These are phyloP conservation scores for Proisotoma minuta DNA, from an alignment of 2,888 invertebrate species.

Conservation along the genomic window DNA sequence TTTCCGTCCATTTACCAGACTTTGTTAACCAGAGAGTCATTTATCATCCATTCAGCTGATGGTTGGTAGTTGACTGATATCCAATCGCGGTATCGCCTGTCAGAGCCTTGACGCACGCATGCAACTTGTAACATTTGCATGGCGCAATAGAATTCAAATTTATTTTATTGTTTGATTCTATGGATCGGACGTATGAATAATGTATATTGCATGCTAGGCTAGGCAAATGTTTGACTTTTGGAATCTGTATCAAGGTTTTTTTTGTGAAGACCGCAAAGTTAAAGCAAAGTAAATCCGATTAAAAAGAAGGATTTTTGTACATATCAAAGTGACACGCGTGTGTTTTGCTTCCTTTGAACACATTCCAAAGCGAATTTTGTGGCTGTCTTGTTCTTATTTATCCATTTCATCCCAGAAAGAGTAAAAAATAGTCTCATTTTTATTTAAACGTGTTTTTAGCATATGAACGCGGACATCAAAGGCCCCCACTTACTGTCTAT, in stretches of 20 bases:
- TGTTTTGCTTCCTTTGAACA: too few species aligned
- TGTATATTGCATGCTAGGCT: not conserved
- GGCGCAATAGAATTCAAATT: not conserved
- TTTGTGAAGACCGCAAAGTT: too few species aligned
- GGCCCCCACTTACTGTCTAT: constrained; percentile 79
- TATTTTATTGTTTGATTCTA: not conserved
- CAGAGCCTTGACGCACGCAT: not conserved
- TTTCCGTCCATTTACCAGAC: too few species aligned
- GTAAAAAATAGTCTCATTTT: too few species aligned
- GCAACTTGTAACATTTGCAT: not conserved
- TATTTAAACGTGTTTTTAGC: constrained; percentile 56
- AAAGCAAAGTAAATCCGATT: too few species aligned
- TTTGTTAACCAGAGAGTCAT: too few species aligned
- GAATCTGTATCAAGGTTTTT: not conserved
- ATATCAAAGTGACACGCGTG: too few species aligned
- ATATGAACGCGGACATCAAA: constrained; percentile 77
- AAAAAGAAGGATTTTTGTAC: too few species aligned
- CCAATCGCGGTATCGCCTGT: not conserved
- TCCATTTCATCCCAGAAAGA: too few species aligned
- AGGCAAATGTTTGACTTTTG: not conserved
- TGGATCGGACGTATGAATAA: not conserved
- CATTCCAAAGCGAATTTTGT: too few species aligned
- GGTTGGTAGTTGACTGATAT: constrained; percentile 1
- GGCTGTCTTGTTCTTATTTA: too few species aligned
- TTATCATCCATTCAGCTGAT: not conserved